Base-by-base conservation (phyloP, 2,113 vertebrate genomes). In the Ancistrus triradiatus region DNA sequence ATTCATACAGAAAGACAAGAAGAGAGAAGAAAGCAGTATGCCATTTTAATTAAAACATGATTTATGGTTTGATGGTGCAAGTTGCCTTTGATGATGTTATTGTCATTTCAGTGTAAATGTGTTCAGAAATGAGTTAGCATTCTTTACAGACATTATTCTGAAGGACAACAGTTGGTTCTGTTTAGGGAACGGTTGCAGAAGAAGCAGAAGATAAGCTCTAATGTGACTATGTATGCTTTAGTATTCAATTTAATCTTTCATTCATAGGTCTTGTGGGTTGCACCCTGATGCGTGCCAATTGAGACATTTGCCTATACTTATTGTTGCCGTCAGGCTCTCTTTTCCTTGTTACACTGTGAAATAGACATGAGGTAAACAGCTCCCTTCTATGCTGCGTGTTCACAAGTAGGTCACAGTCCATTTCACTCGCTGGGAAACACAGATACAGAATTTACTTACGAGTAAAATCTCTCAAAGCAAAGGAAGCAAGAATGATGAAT, bases 31-130 rank as follows among this genome's bases (percentile, higher is more conserved):
- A 78, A 78, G 66, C 52, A 78, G 84, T 76, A 78, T 80, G 76
- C 72, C 83, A 65, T 69, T 70, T 81, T 86, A 81, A 88, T 88
- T 88, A 85, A 85, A 84, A 85, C 78, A 86, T 74, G 78, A 85
- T 85, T 85, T 83, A 79, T 69, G 65, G 74, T 57, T 84, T 80
- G 79, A 60, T 76, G 61, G 59, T 59, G 70, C 75, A 78, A 79
- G 69, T 69, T 74, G 74, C 71, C 77, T 85, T 86, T 84, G 83
- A 86, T 83, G 79, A 77, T 82, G 78, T 78, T 81, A 80, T 85
- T 82, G 80, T 85, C 78, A 74, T 81, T 81, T 86, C 83, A 82
- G 82, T 80, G 58, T 68, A 74, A 79, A 78, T 79, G 76, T 78
- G 71, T 51, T 38, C 50, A 69, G 69, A 78, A 76, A 84, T 83